Evolutionary conservation across 2,113 vertebrate genomes (phyloP), one percentile per base, ranked within the genome.

Genomic region (Peromyscus maniculatus): DNA sequence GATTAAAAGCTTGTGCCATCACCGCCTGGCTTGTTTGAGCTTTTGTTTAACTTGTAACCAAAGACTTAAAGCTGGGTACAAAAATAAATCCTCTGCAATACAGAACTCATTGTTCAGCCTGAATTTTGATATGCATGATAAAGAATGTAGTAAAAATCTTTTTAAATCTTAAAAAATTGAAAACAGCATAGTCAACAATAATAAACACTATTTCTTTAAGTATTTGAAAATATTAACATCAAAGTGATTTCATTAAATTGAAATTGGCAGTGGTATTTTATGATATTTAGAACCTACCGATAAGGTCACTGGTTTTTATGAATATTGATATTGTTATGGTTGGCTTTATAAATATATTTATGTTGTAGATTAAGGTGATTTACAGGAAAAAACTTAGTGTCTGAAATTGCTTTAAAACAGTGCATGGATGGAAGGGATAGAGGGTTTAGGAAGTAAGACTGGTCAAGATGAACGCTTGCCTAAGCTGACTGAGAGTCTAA

Each of bases 401-500:
- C 8, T 71, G 57, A 71, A 91, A 91, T 78, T 83, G 36, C 36
- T 94, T 87, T 93, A 93, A 87, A 93, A 79, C 83, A 91, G 91
- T 79, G 49, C 22, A n/a, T n/a, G 13, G 33, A 52, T 91, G 33
- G 86, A 87, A 90, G 22, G 6, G 71, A 92, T 79, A 15, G 19
- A 8, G 7, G 4, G 49, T 49, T 21, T 78, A 82, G 66, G 71
- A 89, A 80, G n/a, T 80, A 36, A 57, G 78, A 96, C n/a, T n/a
- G 89, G 95, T 55, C 33, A 86, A 86, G 59, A 66, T 26, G 66
- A 69, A 46, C 55, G 46, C 84, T 31, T 91, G 4, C 55, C 84
- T 62, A 93, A 90, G 15, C 33, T 95, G 72, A n/a, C 59, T 90
- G 26, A 89, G 10, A 4, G 1, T 57, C 36, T 36, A 57, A 57